Evolutionary conservation across 1,140 invertebrate genomes (phyloP).

Genomic region (Lepidurus arcticus): DNA sequence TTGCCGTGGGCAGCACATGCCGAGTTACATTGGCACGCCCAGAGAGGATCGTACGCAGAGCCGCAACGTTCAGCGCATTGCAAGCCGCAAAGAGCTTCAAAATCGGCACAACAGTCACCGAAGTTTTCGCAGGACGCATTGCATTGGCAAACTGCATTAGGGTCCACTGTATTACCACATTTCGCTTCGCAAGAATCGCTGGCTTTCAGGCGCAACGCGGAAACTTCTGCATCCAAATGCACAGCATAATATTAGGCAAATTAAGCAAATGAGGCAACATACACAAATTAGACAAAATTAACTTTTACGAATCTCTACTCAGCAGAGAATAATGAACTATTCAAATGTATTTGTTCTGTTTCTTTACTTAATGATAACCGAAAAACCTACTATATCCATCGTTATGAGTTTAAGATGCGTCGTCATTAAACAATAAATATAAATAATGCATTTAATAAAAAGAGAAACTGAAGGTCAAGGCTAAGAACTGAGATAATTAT

Average conservation of each 20-base stretch:
- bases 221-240: not conserved
- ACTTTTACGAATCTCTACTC: too few species aligned
- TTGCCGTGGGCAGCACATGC: conserved; percentile 30
- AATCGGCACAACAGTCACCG: conserved; percentile 34
- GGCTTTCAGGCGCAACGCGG: not conserved
- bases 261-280: not conserved
- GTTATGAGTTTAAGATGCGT: too few species aligned
- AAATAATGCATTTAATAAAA: too few species aligned
- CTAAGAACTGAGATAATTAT: not conserved
- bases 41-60: conserved; percentile 27
- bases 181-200: conserved; percentile 28
- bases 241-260: not conserved
- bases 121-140: conserved; percentile 30
- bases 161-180: conserved; percentile 25
- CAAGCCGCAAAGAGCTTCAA: conserved; percentile 20
- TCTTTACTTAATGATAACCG: too few species aligned
- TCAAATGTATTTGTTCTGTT: too few species aligned
- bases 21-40: conserved; percentile 34
- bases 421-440: too few species aligned
- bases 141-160: conserved; percentile 31
- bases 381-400: too few species aligned
- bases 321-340: too few species aligned
- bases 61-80: conserved; percentile 30
- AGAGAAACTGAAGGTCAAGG: too few species aligned
- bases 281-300: too few species aligned